These are phyloP conservation scores for Hemibagrus wyckioides DNA, from an alignment of 2,113 vertebrate species.

Conservation along the genomic window DNA sequence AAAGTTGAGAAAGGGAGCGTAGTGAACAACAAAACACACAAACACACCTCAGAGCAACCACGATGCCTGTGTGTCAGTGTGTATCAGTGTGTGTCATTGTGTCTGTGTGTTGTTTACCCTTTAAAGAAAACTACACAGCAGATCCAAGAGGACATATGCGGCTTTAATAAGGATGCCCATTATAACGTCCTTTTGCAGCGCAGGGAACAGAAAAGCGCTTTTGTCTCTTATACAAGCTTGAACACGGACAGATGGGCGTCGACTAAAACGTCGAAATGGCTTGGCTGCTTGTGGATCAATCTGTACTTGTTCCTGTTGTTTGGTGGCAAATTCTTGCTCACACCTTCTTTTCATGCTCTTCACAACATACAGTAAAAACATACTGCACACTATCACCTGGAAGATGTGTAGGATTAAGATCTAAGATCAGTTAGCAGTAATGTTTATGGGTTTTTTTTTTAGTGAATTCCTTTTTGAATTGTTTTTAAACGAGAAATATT, in stretches of 20 bases:
- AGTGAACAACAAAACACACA: neutral
- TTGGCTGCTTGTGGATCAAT: neutral
- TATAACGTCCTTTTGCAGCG: neutral
- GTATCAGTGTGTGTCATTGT: neutral
- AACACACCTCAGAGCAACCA: neutral
- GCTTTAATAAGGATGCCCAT: neutral
- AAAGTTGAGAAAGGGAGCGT: neutral
- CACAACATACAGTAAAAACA: neutral
- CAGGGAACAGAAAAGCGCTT: neutral
- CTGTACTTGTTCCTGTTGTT: neutral
- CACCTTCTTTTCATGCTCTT: neutral
- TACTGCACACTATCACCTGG: neutral
- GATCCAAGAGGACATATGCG: constrained; percentile 7
- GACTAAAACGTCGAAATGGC: neutral
- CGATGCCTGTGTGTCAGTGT: neutral
- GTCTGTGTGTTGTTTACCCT: neutral
- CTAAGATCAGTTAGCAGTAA: neutral
- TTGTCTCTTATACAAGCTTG: neutral
- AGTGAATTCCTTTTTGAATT: neutral
- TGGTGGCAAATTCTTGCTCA: neutral
- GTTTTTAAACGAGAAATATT: neutral
- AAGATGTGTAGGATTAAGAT: neutral
- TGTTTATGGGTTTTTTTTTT: neutral
- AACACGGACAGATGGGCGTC: neutral
- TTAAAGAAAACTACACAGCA: neutral